Percentiles rank a stretch among this genome's conserved stretches.
These are phyloP conservation scores for Arvicanthis niloticus DNA, from an alignment of 2,113 vertebrate species.

Conservation along the genomic window DNA sequence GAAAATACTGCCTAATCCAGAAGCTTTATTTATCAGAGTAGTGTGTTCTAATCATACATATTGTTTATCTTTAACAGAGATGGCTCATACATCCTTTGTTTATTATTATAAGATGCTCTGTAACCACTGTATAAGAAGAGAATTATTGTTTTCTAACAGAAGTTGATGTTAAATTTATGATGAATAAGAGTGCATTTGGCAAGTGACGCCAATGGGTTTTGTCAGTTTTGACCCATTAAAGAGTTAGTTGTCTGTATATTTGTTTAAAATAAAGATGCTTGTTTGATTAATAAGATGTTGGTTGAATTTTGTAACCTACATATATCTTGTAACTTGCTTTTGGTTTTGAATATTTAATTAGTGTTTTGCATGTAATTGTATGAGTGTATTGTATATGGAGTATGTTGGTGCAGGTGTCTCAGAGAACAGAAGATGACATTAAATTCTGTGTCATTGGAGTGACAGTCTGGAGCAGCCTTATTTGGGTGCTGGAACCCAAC, in stretches of 20 bases:
- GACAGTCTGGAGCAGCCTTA: background rate
- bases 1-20: background rate
- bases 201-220: background rate
- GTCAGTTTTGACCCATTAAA: background rate
- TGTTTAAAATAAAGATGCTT: background rate
- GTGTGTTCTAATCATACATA: background rate
- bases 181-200: background rate
- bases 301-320: background rate
- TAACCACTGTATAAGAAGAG: background rate
- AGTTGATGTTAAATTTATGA: background rate
- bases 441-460: too few species aligned
- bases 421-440: background rate
- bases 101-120: background rate
- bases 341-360: background rate
- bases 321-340: background rate
- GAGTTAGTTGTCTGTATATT: background rate
- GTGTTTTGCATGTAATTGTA: background rate
- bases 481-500: background rate
- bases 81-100: background rate
- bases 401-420: background rate
- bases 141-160: background rate
- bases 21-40: background rate
- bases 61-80: background rate
- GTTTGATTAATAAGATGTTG: background rate
- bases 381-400: background rate